Evolutionary conservation across 2,797 vertebrate species (phyloP), one percentile per base, ranked within the genome.

Genomic region (Catharus ustulatus): DNA sequence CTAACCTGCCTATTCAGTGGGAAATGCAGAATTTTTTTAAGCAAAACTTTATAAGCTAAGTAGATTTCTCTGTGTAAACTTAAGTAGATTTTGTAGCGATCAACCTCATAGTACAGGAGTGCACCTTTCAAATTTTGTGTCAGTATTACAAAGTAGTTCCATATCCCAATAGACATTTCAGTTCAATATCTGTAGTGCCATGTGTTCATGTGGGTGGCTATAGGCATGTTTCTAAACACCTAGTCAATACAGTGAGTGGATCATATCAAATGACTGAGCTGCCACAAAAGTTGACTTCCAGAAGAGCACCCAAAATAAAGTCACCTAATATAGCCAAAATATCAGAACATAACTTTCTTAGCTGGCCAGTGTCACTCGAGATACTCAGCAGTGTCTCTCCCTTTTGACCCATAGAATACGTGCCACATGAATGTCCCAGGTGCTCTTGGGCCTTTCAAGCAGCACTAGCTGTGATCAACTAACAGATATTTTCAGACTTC

Each of bases 341-440:
- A 42, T 30, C 66, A 80, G 45, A 92, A 51, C 17, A 24, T 18
- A 46, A 5, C 12, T 80, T 68, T 9, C n/a, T 78, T 75, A n/a
- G 12, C 27, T 63, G 36, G 4, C 26, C 5, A 23, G 5, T n/a
- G 7, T 40, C 9, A 6, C 20, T 87, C 26, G 30, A n/a, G 17
- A 22, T 17, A 32, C 6, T 46, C 11, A 26, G 15, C 6, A 81
- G 3, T 20, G 15, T 73, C 10, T 71, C 12, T 89, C 32, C 13
- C 6, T 81, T 81, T 51, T 59, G 19, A 74, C 17, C 21, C 4
- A 3, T 13, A 38, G 34, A 46, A 43, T 23, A 63, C 5, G 9
- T 52, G 16, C 5, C 26, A 27, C 0, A 1, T 27, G 73, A 4
- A 9, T 62, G n/a, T 40, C 34, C 85, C 26, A 18, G 13, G 6